Evolutionary conservation across 2,797 vertebrate species (phyloP).

Genomic region (Phylloscopus collybita): DNA sequence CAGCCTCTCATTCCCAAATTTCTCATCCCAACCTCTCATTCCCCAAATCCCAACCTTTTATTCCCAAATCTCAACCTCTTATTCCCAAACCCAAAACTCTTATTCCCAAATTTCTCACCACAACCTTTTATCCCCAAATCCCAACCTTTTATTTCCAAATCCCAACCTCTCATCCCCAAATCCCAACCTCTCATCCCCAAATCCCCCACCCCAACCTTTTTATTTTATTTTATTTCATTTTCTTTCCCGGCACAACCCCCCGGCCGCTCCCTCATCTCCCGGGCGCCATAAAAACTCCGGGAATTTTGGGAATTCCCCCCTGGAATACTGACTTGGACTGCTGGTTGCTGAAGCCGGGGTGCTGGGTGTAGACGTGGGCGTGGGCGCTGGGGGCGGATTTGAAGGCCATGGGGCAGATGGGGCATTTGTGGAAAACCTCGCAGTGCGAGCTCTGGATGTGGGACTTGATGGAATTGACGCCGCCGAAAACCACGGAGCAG

Average conservation of each 20-base stretch:
- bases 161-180: background rate
- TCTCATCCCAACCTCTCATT: too few species aligned
- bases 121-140: too few species aligned
- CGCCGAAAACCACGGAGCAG: constrained; percentile 94
- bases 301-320: too few species aligned
- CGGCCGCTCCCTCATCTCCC: too few species aligned
- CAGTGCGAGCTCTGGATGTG: constrained; percentile 97
- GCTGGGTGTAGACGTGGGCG: constrained; percentile 88
- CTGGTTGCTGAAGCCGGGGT: constrained; percentile 84
- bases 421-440: constrained; percentile 97
- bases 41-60: too few species aligned
- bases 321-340: constrained; percentile 81
- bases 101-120: too few species aligned
- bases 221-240: too few species aligned
- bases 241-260: too few species aligned
- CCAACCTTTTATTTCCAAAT: background rate
- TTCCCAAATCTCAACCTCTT: too few species aligned
- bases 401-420: constrained; percentile 97
- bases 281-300: too few species aligned
- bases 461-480: constrained; percentile 92
- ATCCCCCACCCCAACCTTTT: too few species aligned
- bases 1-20: background rate
- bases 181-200: background rate
- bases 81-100: too few species aligned
- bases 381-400: constrained; percentile 92